These are phyloP conservation scores for Chaenogobius annularis DNA, from an alignment of 2,113 vertebrate genomes.

Conservation along the genomic window DNA sequence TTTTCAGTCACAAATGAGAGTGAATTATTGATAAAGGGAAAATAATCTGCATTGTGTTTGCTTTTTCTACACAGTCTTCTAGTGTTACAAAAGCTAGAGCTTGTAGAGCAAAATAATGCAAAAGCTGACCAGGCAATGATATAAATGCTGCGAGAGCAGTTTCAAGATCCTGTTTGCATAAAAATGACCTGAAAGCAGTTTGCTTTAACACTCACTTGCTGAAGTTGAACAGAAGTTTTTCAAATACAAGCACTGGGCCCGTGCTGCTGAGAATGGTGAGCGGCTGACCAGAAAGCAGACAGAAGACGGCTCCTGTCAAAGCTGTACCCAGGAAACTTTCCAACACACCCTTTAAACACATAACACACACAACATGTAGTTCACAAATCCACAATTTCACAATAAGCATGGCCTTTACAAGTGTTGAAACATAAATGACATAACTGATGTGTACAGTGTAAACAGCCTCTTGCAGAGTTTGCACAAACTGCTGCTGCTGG, in stretches of 20 bases:
- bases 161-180: neutral
- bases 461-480: conserved; percentile 11
- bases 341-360: conserved; percentile 86
- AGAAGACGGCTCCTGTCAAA: conserved; percentile 87
- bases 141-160: neutral
- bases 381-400: neutral
- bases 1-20: conserved; percentile 54
- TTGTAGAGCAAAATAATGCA: conserved; percentile 4
- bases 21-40: conserved; percentile 79
- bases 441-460: neutral
- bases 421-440: neutral
- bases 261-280: conserved; percentile 98
- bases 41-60: conserved; percentile 48
- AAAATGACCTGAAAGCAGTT: neutral
- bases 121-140: no score
- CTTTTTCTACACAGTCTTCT: conserved; percentile 55
- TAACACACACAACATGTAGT: conserved; percentile 8
- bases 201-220: conserved; percentile 85
- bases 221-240: conserved; percentile 93
- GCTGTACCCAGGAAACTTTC: conserved; percentile 98
- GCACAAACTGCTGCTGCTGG: neutral
- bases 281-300: conserved; percentile 92
- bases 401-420: neutral
- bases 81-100: neutral
- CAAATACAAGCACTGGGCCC: conserved; percentile 94